A percentile compares a stretch with the other conserved stretches of the same genome.
These are phyloP conservation scores for Cherax destructor DNA, from an alignment of 1,140 invertebrate species.

Conservation along the genomic window DNA sequence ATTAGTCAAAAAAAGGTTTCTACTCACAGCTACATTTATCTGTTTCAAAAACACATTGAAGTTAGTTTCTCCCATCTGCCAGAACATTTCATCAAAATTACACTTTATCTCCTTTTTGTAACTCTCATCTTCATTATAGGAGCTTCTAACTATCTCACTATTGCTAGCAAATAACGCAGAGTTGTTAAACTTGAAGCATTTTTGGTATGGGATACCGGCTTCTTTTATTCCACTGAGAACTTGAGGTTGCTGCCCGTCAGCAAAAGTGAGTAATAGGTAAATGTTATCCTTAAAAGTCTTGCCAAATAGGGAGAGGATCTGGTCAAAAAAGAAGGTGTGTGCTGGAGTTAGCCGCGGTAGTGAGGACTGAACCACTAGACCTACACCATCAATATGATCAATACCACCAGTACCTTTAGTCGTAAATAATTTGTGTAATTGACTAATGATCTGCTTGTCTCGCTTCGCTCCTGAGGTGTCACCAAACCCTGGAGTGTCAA, in stretches of 20 bases:
- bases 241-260: slow-evolving; percentile 29
- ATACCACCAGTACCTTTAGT: slow-evolving; percentile 1
- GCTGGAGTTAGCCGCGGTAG: slow-evolving; percentile 27
- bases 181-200: slow-evolving; percentile 10
- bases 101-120: not conserved
- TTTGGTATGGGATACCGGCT: not conserved
- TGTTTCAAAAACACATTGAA: not conserved
- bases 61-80: slow-evolving; percentile 24
- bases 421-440: slow-evolving; percentile 6
- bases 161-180: slow-evolving; percentile 11
- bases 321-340: slow-evolving; percentile 36
- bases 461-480: not conserved
- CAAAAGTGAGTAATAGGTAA: slow-evolving; percentile 37
- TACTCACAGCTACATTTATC: not conserved
- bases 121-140: not conserved
- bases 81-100: slow-evolving; percentile 17
- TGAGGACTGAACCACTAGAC: slow-evolving; percentile 22
- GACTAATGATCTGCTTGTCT: slow-evolving; percentile 24
- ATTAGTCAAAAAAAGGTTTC: slow-evolving; percentile 22
- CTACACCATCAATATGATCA: slow-evolving; percentile 18
- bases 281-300: slow-evolving; percentile 27
- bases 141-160: not conserved
- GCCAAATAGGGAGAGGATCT: slow-evolving; percentile 35
- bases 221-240: slow-evolving; percentile 32
- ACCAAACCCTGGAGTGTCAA: not conserved